Percentiles rank a stretch among this genome's conserved stretches.
These are phyloP conservation scores for Cordilura impudica DNA, from an alignment of 2,888 invertebrate genomes.

Conservation along the genomic window DNA sequence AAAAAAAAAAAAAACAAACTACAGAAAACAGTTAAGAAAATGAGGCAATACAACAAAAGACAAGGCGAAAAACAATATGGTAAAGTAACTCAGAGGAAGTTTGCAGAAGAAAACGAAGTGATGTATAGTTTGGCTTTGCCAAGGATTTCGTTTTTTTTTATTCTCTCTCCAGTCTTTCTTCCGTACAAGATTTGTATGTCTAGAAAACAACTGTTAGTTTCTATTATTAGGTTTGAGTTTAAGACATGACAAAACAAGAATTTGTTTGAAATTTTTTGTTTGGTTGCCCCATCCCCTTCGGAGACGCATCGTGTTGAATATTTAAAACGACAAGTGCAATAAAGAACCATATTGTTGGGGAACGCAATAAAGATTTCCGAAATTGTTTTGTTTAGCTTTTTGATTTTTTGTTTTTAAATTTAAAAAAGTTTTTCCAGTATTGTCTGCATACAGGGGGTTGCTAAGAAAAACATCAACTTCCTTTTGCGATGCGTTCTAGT, in stretches of 20 bases:
- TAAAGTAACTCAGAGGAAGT: conserved; percentile 2
- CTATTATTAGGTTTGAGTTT: not conserved
- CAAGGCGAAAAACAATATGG: conserved; percentile 19
- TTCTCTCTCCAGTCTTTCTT: too few relatives aligned
- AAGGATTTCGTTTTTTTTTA: not conserved
- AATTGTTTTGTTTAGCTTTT: not conserved
- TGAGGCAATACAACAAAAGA: not conserved
- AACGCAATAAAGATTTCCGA: not conserved
- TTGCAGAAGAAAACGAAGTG: not conserved
- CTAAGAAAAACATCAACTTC: conserved; percentile 14
- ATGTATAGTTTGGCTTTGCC: conserved; percentile 2
- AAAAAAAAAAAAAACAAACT: not conserved
- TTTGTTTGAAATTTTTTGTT: not conserved
- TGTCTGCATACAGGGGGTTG: not conserved
- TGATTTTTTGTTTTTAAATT: not conserved
- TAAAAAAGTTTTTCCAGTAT: not conserved
- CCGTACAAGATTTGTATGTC: not conserved
- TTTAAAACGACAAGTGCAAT: conserved; percentile 10
- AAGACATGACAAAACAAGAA: conserved; percentile 1
- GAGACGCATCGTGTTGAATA: not conserved
- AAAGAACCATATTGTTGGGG: not conserved
- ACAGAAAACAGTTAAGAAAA: not conserved
- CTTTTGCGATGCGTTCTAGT: conserved; percentile 11
- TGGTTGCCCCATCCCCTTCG: not conserved
- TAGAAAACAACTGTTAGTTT: not conserved